Base-by-base conservation (phyloP, 2,888 invertebrate genomes). In the Apodemia mormo region DNA sequence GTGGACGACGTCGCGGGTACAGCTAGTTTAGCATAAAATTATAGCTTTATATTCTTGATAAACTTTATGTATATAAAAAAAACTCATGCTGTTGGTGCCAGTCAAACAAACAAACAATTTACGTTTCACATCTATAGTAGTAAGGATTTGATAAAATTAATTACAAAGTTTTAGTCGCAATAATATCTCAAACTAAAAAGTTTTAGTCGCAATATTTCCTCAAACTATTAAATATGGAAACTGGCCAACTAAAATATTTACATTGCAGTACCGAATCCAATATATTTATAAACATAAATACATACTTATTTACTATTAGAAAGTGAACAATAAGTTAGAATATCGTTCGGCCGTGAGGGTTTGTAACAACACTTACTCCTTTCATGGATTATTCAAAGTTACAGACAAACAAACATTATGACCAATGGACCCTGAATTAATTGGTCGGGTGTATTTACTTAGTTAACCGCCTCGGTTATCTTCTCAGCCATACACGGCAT, bases 381-480 rank as follows among this genome's bases (percentile, higher is more conserved):
- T 61, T 56, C 75, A 76, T 76, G 76, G 74, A 72, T 76, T 73
- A 77, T 81, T 80, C 80, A 78, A 86, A 88, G 84, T 87, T 82
- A 85, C 81, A 85, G 78, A 83, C 85, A 88, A 90, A 87, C 91
- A 92, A 89, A 87, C 86, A 90, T 86, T 85, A 89, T 90, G 90
- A 88, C 91, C 90, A 90, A 90, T 92, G 90, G 88, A 85, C 88
- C 92, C 89, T 81, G 86, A 87, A 88, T 90, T 92, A 90, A 90
- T 92, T 88, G 88, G 79, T 81, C 74, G 87, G 89, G 89, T 85
- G 76, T 92, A 92, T 92, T 93, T 89, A 88, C 90, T 86, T 85
- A 84, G 87, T 84, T 84, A 86, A 88, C 89, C 86, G 83, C 75
- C 78, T 78, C 79, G 82, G 89, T 91, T 93, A 93, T 93, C 92